Evolutionary conservation across 2,888 invertebrate genomes (phyloP), one percentile per base, ranked within the genome.

Genomic region (Agrochola litura): DNA sequence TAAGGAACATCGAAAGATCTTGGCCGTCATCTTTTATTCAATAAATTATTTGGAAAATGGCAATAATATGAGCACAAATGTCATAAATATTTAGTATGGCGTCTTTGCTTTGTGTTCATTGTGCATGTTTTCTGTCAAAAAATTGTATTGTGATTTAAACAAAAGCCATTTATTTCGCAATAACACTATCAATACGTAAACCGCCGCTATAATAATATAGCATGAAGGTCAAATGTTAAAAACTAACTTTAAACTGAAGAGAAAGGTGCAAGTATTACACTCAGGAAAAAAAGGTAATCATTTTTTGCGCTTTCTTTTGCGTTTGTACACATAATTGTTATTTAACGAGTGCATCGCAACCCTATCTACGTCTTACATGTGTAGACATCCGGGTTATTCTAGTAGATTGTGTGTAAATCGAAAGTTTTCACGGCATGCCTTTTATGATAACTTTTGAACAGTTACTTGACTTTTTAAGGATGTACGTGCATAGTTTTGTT

Each of bases 1-100:
- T 43, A 43, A 43, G 12, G 14, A 22, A 54, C 2, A n/a, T 8
- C 8, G 0, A 10, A 49, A 6, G 10, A 5, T 6, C 1, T 5
- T 43, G 2, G 6, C 14, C n/a, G 54, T 30, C 8, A 16, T 2
- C 5, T 30, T 43, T 10, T 0, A 52, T 66, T 60, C 19, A 10
- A 10, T 30, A 14, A 41, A 41, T 67, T n/a, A 60, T 58, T 71
- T 79, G 22, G 8, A 12, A 3, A 70, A 66, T 82, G 86, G 77
- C 84, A 84, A 86, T 56, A 73, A 37, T 52, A n/a, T 5, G 1
- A 46, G 1, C 0, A 0, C 54, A 81, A 87, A 77, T 75, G 86
- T 86, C 83, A 87, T 84, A 77, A 89, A 87, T 84, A 86, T 88
- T 86, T 89, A 89, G 88, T 83, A 92, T 92, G 92, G 93, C 92